Evolutionary conservation across 2,888 invertebrate genomes (phyloP).

Genomic region (Euzophera pinguis): DNA sequence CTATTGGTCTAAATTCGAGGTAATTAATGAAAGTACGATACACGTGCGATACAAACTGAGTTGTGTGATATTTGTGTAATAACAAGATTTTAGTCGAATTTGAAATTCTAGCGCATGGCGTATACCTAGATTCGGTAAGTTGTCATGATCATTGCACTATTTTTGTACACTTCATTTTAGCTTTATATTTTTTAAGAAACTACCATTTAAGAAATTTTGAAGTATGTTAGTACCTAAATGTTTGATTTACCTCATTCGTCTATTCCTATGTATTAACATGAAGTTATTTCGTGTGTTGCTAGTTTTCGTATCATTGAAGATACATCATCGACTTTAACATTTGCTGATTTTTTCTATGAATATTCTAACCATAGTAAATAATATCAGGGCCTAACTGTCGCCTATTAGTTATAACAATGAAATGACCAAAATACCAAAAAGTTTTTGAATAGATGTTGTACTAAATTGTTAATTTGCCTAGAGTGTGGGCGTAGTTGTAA

Average conservation of each 20-base stretch:
- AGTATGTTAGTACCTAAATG: constrained; percentile 39
- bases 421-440: constrained; percentile 67
- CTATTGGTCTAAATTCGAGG: constrained; percentile 50
- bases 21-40: constrained; percentile 21
- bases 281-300: constrained; percentile 49
- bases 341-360: constrained; percentile 31
- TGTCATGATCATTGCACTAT: constrained; percentile 51
- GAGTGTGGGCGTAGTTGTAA: constrained; percentile 29
- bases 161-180: constrained; percentile 55
- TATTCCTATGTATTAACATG: constrained; percentile 58
- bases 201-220: constrained; percentile 36
- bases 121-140: constrained; percentile 36
- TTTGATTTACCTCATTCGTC: constrained; percentile 61
- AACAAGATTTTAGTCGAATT: constrained; percentile 55
- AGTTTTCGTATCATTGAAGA: constrained; percentile 51
- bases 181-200: constrained; percentile 43
- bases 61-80: constrained; percentile 62
- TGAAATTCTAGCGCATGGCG: constrained; percentile 58
- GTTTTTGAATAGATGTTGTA: constrained; percentile 48
- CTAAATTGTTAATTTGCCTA: constrained; percentile 42
- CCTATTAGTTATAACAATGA: constrained; percentile 42
- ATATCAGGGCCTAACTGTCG: constrained; percentile 59
- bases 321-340: constrained; percentile 39
- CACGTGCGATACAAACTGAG: constrained; percentile 35
- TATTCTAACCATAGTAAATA: constrained; percentile 32